Evolutionary conservation across 2,888 invertebrate genomes (phyloP).

Genomic region (Nezara viridula): DNA sequence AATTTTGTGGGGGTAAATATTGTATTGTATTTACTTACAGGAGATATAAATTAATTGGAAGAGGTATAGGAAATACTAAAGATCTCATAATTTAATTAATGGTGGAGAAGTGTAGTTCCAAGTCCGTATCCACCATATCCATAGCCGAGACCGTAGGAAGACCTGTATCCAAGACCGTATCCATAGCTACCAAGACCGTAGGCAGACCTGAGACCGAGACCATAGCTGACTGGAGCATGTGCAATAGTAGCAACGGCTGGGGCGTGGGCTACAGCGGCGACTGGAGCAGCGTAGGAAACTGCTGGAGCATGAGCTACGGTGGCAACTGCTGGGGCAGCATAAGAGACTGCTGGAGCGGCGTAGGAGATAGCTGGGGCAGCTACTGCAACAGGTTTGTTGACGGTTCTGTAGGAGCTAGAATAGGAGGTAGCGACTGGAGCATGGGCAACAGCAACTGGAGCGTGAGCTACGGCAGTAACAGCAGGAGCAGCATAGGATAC

Average conservation of each 20-base stretch:
- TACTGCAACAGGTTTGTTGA: conserved; percentile 65
- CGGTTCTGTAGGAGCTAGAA: conserved; percentile 67
- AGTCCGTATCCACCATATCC: conserved; percentile 39
- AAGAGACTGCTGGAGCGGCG: conserved; percentile 64
- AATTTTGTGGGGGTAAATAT: too few relatives aligned
- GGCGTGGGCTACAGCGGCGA: conserved; percentile 59
- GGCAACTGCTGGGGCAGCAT: conserved; percentile 37
- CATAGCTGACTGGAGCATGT: conserved; percentile 71
- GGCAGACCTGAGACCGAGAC: conserved; percentile 1
- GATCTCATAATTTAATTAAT: not conserved
- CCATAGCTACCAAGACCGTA: conserved; percentile 51
- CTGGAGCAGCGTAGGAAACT: too few relatives aligned
- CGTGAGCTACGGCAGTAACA: conserved; percentile 30
- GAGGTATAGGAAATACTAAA: too few relatives aligned
- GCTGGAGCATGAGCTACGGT: conserved; percentile 67
- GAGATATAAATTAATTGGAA: too few relatives aligned
- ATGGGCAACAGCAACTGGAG: conserved; percentile 50
- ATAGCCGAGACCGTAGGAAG: conserved; percentile 39
- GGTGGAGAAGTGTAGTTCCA: conserved; percentile 51
- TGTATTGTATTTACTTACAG: too few relatives aligned
- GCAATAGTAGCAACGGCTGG: conserved; percentile 21
- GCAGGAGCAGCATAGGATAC: conserved; percentile 64
- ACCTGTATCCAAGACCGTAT: not conserved
- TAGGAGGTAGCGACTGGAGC: conserved; percentile 73
- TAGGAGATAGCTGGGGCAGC: conserved; percentile 64